These are phyloP conservation scores for Hippocampus kuda DNA, from an alignment of 2,797 vertebrate genomes.

Conservation along the genomic window DNA sequence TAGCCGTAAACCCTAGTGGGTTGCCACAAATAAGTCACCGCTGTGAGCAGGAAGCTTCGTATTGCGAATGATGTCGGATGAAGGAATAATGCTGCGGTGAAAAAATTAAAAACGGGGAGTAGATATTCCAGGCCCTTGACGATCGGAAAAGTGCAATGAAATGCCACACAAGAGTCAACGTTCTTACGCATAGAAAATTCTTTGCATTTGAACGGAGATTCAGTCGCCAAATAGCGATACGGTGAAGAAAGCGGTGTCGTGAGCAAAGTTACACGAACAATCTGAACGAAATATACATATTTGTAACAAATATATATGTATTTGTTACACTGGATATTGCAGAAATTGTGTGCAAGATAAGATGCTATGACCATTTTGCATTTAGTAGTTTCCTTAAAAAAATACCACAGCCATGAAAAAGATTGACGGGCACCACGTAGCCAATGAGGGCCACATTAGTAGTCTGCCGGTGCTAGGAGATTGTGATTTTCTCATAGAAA, in stretches of 20 bases:
- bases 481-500: too few species aligned
- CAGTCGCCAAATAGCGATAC: background rate
- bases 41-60: slow-evolving; percentile 35
- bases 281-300: background rate
- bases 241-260: background rate
- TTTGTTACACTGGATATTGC: background rate
- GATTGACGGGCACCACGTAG: too few species aligned
- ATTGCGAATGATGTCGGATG: slow-evolving; percentile 20
- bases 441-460: too few species aligned
- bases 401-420: background rate
- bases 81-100: slow-evolving; percentile 11
- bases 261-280: background rate
- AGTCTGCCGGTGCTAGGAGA: too few species aligned
- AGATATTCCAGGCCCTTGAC: background rate
- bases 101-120: background rate
- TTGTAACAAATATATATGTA: too few species aligned
- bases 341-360: background rate
- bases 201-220: background rate
- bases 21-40: slow-evolving; percentile 47
- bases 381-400: background rate
- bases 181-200: background rate
- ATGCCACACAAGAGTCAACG: background rate
- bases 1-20: slow-evolving; percentile 54
- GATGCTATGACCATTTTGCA: background rate
- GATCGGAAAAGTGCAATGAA: background rate